Evolutionary conservation across 2,113 vertebrate species (phyloP).

Genomic region (Toxotes jaculatrix): DNA sequence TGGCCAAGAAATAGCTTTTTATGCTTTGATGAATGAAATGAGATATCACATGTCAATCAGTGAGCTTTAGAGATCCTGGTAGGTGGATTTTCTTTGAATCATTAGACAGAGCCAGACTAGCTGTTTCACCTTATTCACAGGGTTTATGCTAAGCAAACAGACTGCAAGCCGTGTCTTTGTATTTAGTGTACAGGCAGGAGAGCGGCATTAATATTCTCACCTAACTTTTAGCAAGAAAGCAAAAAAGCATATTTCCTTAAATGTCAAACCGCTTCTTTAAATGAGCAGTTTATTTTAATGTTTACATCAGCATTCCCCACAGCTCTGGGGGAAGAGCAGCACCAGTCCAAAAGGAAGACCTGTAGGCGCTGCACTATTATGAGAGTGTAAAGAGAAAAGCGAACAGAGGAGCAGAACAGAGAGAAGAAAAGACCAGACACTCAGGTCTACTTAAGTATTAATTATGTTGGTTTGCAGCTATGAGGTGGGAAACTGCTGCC

Average conservation of each 20-base stretch:
- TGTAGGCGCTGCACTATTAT: slow-evolving; percentile 22
- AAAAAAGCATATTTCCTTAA: not conserved
- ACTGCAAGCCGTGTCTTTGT: not conserved
- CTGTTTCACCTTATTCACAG: not conserved
- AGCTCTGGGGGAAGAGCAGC: slow-evolving; percentile 7
- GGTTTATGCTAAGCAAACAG: not conserved
- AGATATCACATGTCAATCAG: too few species aligned
- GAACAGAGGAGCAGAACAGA: slow-evolving; percentile 31
- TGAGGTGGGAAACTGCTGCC: slow-evolving; percentile 45
- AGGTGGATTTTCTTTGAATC: too few species aligned
- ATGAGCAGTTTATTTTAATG: slow-evolving; percentile 28
- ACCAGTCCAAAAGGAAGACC: slow-evolving; percentile 15
- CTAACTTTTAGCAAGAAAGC: not conserved
- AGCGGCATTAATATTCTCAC: not conserved
- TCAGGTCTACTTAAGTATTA: slow-evolving; percentile 59
- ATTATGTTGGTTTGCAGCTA: slow-evolving; percentile 58
- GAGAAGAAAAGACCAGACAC: slow-evolving; percentile 36
- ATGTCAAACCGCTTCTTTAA: not conserved
- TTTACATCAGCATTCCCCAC: slow-evolving; percentile 42
- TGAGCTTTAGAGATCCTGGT: not conserved
- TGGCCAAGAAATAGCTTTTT: too few species aligned
- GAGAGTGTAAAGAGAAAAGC: slow-evolving; percentile 26
- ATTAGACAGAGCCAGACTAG: too few species aligned
- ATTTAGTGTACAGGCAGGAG: not conserved
- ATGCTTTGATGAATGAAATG: too few species aligned